Percentiles rank a stretch among this genome's conserved stretches.
phyloP scores from a whole-genome alignment of 1,140 invertebrate species.

The Diachasma alloeum region DNA sequence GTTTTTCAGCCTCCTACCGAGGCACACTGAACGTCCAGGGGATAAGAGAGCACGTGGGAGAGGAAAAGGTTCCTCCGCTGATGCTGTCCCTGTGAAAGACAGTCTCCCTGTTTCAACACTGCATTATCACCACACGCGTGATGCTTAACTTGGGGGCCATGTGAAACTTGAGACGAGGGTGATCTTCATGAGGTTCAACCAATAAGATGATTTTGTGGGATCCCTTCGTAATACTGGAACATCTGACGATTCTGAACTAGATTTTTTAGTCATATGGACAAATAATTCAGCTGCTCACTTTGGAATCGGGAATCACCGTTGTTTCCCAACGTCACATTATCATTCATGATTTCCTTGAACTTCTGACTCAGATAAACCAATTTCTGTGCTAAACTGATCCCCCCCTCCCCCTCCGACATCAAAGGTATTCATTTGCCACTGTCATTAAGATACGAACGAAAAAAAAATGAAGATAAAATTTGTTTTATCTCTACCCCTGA shows the following conservation, averaged over 20 bases:
- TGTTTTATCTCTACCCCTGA: not conserved
- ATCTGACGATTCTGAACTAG: too few species aligned
- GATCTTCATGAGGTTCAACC: too few species aligned
- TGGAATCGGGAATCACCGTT: too few species aligned
- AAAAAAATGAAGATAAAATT: not conserved
- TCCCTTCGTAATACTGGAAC: not conserved
- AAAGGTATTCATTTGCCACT: too few species aligned
- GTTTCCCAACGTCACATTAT: too few species aligned
- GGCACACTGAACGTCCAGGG: conserved; percentile 35
- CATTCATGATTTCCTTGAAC: too few species aligned
- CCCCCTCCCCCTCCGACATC: too few species aligned
- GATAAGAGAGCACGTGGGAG: conserved; percentile 37
- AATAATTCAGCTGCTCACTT: too few species aligned
- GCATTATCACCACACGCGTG: conserved; percentile 35
- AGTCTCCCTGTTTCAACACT: not conserved
- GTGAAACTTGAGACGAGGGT: not conserved
- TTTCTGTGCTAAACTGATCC: too few species aligned
- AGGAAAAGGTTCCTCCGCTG: not conserved
- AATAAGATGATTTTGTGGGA: not conserved
- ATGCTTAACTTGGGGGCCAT: conserved; percentile 15
- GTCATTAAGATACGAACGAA: too few species aligned
- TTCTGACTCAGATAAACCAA: too few species aligned
- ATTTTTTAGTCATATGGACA: too few species aligned
- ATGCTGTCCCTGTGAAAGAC: not conserved
- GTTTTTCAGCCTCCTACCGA: conserved; percentile 61